phyloP scores from a whole-genome alignment of 2,113 vertebrate genomes.

The Rhabdornis inornatus region DNA sequence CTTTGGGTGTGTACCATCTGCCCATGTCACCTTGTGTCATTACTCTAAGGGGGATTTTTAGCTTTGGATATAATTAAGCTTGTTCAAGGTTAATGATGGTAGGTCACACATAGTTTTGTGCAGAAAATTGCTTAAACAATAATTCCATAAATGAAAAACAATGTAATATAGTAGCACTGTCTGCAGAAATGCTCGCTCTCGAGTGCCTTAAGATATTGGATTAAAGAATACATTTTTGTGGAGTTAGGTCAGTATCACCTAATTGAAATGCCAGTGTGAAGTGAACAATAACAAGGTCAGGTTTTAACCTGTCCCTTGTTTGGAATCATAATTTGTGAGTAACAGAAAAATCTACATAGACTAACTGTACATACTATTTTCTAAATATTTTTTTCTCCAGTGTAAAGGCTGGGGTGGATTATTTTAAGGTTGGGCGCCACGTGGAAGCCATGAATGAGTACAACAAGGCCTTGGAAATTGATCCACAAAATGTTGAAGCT shows the following conservation, averaged over 20 bases:
- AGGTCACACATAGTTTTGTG: not conserved
- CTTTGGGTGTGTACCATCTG: not conserved
- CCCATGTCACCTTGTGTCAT: fast-evolving
- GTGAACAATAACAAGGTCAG: not conserved
- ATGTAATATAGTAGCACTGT: not conserved
- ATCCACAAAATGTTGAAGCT: conserved; percentile 91
- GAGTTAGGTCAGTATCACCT: fast-evolving
- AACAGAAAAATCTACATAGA: not conserved
- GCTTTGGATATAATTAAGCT: not conserved
- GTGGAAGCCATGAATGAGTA: conserved; percentile 99
- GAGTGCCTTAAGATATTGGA: not conserved
- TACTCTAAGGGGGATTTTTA: not conserved
- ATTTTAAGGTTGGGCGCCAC: conserved; percentile 90
- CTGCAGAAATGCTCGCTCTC: not conserved
- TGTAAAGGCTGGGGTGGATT: conserved; percentile 92
- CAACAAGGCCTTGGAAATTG: conserved; percentile 96
- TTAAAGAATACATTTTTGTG: not conserved
- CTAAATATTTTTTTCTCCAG: conserved; percentile 64
- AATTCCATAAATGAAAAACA: not conserved
- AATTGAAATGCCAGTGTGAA: not conserved
- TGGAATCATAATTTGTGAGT: not conserved
- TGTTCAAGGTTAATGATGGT: not conserved
- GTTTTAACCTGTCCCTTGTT: not conserved
- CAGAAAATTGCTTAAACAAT: not conserved
- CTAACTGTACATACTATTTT: not conserved